phyloP scores from a whole-genome alignment of 1,140 invertebrate species.

The Drosophila funebris region DNA sequence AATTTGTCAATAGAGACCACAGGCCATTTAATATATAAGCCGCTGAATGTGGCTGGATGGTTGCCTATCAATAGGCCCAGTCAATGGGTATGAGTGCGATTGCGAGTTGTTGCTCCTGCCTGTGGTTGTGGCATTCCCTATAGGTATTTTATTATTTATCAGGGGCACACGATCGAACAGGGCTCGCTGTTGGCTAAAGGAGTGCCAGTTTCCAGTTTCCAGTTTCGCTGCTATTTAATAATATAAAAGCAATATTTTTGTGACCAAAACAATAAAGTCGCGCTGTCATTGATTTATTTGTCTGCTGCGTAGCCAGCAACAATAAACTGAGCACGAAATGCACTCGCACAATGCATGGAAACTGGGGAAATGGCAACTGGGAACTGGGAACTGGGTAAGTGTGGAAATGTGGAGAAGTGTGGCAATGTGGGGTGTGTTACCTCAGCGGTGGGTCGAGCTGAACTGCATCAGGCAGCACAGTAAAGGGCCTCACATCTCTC shows the following conservation, averaged over 20 bases:
- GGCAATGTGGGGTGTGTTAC: constrained; percentile 18
- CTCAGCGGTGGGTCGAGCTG: constrained; percentile 59
- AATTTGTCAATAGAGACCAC: constrained; percentile 81
- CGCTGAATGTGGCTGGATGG: constrained; percentile 16
- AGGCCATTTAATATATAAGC: constrained; percentile 71
- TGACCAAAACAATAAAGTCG: constrained; percentile 81
- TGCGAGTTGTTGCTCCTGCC: background rate
- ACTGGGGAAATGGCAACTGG: background rate
- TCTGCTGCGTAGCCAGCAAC: constrained; percentile 74
- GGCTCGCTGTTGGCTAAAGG: constrained; percentile 16
- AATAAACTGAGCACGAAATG: constrained; percentile 78
- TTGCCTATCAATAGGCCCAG: constrained; percentile 24
- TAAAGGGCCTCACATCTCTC: background rate
- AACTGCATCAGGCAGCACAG: constrained; percentile 1
- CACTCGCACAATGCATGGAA: constrained; percentile 75
- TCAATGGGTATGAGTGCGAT: too few relatives aligned
- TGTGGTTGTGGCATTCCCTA: constrained; percentile 43
- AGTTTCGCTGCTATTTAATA: constrained; percentile 64
- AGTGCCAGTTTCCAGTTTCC: constrained; percentile 21
- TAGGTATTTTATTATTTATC: constrained; percentile 81
- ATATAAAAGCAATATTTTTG: constrained; percentile 81
- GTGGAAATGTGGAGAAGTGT: too few relatives aligned
- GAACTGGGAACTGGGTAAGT: too few relatives aligned
- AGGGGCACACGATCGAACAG: constrained; percentile 56
- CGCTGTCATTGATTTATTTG: constrained; percentile 82